These are phyloP conservation scores for Tyto alba DNA, from an alignment of 2,113 vertebrate species.

Conservation along the genomic window DNA sequence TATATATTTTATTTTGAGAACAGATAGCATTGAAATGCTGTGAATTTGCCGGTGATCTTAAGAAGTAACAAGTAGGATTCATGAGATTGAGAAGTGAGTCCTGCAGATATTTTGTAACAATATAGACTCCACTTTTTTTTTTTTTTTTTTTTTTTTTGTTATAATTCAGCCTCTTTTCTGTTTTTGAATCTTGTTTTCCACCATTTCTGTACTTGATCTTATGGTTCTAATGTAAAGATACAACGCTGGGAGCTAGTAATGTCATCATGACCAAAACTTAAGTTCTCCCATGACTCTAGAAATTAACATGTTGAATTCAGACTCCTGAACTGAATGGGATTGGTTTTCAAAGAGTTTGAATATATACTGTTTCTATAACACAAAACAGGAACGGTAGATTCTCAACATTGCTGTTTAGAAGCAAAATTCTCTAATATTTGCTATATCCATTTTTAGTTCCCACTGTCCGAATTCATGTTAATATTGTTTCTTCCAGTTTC, in stretches of 20 bases:
- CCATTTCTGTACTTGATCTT: background rate
- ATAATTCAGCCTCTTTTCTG: background rate
- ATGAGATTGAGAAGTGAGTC: background rate
- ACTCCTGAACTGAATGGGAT: background rate
- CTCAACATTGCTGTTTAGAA: background rate
- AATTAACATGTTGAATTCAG: background rate
- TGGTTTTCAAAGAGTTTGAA: background rate
- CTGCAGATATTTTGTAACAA: background rate
- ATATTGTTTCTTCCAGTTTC: background rate
- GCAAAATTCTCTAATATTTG: background rate
- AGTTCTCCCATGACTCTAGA: background rate
- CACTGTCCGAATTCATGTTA: background rate
- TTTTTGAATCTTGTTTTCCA: background rate
- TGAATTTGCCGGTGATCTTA: background rate
- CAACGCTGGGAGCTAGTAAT: background rate
- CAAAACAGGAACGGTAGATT: background rate
- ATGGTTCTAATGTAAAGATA: background rate
- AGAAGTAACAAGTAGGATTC: background rate
- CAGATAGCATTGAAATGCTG: background rate
- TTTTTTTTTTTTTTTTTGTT: no score
- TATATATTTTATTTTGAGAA: background rate
- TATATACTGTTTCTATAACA: background rate
- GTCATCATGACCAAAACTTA: background rate
- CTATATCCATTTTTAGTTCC: background rate
- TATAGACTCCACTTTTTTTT: background rate